phyloP scores from a whole-genome alignment of 2,113 vertebrate genomes.

The Cebidichthys violaceus region DNA sequence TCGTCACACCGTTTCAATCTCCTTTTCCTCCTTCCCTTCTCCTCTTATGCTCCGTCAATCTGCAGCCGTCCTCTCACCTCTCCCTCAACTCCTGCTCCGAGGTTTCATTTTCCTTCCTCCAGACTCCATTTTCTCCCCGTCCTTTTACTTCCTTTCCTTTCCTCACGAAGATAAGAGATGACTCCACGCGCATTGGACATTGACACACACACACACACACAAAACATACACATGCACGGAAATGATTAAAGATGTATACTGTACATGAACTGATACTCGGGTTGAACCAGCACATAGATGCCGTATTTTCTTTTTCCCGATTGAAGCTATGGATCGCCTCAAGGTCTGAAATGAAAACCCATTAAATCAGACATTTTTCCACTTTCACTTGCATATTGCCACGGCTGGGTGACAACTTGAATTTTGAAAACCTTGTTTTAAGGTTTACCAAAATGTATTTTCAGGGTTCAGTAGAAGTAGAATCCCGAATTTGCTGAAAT shows the following conservation, averaged over 20 bases:
- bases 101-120: slow-evolving; percentile 49
- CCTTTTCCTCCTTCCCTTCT: slow-evolving; percentile 11
- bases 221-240: slow-evolving; percentile 27
- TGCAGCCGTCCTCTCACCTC: slow-evolving; percentile 39
- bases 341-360: slow-evolving; percentile 50
- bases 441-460: slow-evolving; percentile 14
- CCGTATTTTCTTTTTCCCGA: slow-evolving; percentile 9
- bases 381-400: slow-evolving; percentile 40
- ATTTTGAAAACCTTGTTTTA: slow-evolving; percentile 14
- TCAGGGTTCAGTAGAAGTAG: neutral
- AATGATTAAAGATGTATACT: slow-evolving; percentile 40
- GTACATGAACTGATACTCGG: slow-evolving; percentile 19
- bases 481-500: neutral
- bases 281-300: slow-evolving; percentile 25
- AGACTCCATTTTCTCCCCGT: slow-evolving; percentile 30
- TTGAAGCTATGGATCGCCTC: slow-evolving; percentile 51
- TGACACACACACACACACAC: neutral
- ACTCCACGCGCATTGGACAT: slow-evolving; percentile 2
- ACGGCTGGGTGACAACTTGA: slow-evolving; percentile 24
- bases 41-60: slow-evolving; percentile 27
- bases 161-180: slow-evolving; percentile 2
- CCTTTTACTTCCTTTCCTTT: slow-evolving; percentile 1
- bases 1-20: slow-evolving; percentile 39
- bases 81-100: slow-evolving; percentile 32
- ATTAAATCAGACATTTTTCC: slow-evolving; percentile 64